Evolutionary conservation across 2,797 vertebrate genomes (phyloP).

Genomic region (Typhlichthys eigenmanni): DNA sequence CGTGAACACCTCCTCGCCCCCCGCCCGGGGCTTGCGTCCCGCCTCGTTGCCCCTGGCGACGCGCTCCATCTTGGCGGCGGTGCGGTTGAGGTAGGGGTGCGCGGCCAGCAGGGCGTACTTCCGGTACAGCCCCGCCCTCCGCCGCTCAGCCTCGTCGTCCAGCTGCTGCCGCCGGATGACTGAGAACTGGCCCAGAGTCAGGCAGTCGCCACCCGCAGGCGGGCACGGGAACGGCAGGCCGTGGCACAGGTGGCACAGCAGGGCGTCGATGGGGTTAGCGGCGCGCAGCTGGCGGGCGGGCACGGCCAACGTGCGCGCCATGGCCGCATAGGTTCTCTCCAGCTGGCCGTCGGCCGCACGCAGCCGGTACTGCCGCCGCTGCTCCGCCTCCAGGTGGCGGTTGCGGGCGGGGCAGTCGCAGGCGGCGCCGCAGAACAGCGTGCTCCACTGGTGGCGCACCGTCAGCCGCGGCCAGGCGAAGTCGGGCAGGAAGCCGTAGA

Average conservation of each 20-base stretch:
- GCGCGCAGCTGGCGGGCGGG: slow-evolving; percentile 87
- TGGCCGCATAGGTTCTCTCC: slow-evolving; percentile 85
- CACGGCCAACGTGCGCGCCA: slow-evolving; percentile 87
- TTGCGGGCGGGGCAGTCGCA: slow-evolving; percentile 91
- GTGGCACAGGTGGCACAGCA: slow-evolving; percentile 94
- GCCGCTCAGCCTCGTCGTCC: slow-evolving; percentile 88
- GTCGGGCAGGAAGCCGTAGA: slow-evolving; percentile 87
- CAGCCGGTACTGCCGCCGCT: slow-evolving; percentile 88
- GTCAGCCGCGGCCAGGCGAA: slow-evolving; percentile 89
- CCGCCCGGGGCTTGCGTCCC: slow-evolving; percentile 50
- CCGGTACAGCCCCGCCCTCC: slow-evolving; percentile 82
- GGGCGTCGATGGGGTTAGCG: slow-evolving; percentile 91
- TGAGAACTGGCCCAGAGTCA: slow-evolving; percentile 86
- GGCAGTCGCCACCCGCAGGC: slow-evolving; percentile 76
- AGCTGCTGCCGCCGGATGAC: slow-evolving; percentile 91
- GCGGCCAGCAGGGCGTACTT: slow-evolving; percentile 88
- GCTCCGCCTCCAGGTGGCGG: slow-evolving; percentile 90
- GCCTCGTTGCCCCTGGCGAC: slow-evolving; percentile 60
- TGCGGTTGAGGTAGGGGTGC: slow-evolving; percentile 91
- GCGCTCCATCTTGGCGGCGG: slow-evolving; percentile 82
- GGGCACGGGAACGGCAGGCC: slow-evolving; percentile 89
- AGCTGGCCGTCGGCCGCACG: slow-evolving; percentile 82
- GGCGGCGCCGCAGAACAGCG: slow-evolving; percentile 88
- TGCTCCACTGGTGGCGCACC: slow-evolving; percentile 90
- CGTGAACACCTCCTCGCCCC: slow-evolving; percentile 81